Base-by-base conservation (phyloP, 1,140 invertebrate species). In the Idris sp. region DNA sequence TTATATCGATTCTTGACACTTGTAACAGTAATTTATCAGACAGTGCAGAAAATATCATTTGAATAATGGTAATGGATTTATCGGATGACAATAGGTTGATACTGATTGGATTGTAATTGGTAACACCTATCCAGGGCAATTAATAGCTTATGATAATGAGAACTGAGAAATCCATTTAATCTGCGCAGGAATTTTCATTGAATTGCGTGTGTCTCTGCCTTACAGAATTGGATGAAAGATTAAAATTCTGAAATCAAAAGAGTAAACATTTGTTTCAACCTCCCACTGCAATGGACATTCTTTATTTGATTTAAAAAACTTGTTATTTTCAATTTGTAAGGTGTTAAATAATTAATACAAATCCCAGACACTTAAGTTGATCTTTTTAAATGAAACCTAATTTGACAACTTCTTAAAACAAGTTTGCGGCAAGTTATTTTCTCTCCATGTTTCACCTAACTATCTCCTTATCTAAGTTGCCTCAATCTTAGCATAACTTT, bases 71-170 rank as follows among this genome's bases (percentile, higher is more conserved):
- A 56, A 62, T 58, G 28, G 58, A 64, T 64, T 73, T 64, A 64
- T 59, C 44, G 35, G 22, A 10, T 14, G 59, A 67, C 67, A 68
- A 77, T 74, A 72, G 74, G 68, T 64, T 64, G 59, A 54, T 69
- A 62, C 67, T 68, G 67, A 78, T 76, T 75, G 59, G 71, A 78
- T 74, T 74, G 76, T 67, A 78, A 80, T 80, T 77, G 69, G 61
- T 56, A 54, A 61, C 68, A 73, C 65, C 74, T 40, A 74, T 74
- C 56, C 28, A 38, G 40, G 65, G 53, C 71, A 78, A 80, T 80
- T 78, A 73, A 68, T 58, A 41, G 56, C 68, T 80, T 80, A 78
- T 74, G 58, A 72, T 76, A 77, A 78, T 77, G 61, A 62, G 59
- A 54, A 72, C 51, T 7, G 54, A 46, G 31, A 72, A 76, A 74